Conservation (phyloP, 2,797 vertebrate genomes). For the Ptychobarbus kaznakovi region DNA sequence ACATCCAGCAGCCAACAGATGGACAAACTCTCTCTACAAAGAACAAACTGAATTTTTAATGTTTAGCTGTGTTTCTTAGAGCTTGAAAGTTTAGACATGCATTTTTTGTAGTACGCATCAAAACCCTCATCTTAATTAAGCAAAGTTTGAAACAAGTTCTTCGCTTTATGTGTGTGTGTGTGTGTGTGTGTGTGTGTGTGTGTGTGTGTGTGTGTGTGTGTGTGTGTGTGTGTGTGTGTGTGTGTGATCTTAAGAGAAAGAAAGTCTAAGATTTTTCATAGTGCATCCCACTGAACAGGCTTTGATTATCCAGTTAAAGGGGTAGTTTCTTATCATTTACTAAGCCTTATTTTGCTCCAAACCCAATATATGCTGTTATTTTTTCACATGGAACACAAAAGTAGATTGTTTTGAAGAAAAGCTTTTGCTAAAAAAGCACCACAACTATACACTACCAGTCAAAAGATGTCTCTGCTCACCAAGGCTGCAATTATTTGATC, state of each 20-base stretch:
- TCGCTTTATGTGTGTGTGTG: background rate
- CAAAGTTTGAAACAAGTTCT: slow-evolving; percentile 4
- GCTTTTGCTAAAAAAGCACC: too few species aligned
- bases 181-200: too few species aligned
- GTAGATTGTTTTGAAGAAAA: too few species aligned
- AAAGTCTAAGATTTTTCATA: background rate
- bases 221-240: too few species aligned
- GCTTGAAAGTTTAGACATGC: background rate
- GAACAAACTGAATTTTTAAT: slow-evolving; percentile 21
- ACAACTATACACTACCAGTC: too few species aligned
- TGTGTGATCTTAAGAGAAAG: background rate
- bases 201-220: too few species aligned
- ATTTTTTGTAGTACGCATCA: background rate
- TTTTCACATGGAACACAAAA: too few species aligned
- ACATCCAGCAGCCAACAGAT: slow-evolving; percentile 4
- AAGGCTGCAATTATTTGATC: too few species aligned
- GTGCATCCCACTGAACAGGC: background rate
- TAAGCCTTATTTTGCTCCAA: background rate
- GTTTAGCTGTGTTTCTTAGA: background rate
- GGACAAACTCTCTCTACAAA: background rate
- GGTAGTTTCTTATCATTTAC: background rate
- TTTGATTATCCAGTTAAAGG: too few species aligned
- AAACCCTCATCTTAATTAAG: background rate
- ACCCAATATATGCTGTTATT: background rate
- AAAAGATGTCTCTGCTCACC: too few species aligned